Evolutionary conservation across 2,113 vertebrate genomes (phyloP).

Genomic region (Sinocyclocheilus maitianheensis): DNA sequence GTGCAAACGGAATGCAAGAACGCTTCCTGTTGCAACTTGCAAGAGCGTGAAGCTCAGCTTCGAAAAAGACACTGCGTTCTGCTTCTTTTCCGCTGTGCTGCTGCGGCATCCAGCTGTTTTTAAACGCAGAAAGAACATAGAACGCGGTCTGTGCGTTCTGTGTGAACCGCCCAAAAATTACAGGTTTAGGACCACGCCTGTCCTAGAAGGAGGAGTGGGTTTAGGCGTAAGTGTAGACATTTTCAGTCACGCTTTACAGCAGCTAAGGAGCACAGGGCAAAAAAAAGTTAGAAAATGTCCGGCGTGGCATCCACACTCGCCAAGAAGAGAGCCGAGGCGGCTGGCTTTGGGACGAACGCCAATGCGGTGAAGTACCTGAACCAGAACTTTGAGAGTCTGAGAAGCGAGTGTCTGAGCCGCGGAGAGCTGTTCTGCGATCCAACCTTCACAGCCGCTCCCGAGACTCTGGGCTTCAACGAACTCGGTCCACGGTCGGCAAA

Average conservation of each 20-base stretch:
- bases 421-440: constrained; percentile 82
- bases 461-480: constrained; percentile 81
- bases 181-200: constrained; percentile 26
- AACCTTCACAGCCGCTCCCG: constrained; percentile 79
- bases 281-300: constrained; percentile 49
- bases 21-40: neutral
- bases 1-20: neutral
- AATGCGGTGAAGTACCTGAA: constrained; percentile 77
- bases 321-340: neutral
- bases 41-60: too few relatives aligned
- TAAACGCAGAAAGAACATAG: neutral
- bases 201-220: constrained; percentile 20
- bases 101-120: neutral
- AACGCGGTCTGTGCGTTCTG: neutral
- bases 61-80: neutral
- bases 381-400: constrained; percentile 83
- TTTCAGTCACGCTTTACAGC: neutral
- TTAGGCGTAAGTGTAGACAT: neutral
- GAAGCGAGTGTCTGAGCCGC: constrained; percentile 71
- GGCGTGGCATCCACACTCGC: constrained; percentile 58
- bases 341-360: constrained; percentile 75
- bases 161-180: neutral
- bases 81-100: neutral
- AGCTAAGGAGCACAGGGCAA: neutral
- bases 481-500: constrained; percentile 81